Conservation (phyloP, 2,113 vertebrate species). For the Axis porcinus region DNA sequence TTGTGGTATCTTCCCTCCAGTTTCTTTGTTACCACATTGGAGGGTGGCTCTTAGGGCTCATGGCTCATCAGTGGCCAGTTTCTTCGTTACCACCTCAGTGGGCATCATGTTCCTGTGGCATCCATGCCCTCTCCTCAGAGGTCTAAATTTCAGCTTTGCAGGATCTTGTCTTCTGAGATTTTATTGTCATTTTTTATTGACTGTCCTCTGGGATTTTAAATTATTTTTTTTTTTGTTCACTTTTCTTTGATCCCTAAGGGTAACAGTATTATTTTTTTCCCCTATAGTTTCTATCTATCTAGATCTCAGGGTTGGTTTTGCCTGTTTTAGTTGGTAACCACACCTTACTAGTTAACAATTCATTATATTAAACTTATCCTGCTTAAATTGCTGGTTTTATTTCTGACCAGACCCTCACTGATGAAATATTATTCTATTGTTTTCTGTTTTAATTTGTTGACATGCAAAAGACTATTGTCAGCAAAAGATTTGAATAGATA, state of each 20-base stretch:
- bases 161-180: neutral
- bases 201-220: neutral
- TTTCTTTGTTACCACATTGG: neutral
- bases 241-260: neutral
- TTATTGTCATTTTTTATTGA: neutral
- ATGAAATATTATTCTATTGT: constrained; percentile 8
- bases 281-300: neutral
- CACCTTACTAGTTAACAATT: neutral
- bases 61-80: neutral
- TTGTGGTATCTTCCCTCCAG: neutral
- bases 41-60: neutral
- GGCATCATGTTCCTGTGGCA: neutral
- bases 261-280: neutral
- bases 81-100: neutral
- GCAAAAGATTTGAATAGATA: neutral
- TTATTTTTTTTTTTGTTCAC: neutral
- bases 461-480: neutral
- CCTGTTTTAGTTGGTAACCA: neutral
- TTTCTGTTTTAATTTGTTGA: constrained; percentile 3
- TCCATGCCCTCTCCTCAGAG: neutral
- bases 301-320: neutral
- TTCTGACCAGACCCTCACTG: neutral
- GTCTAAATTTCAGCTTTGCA: neutral
- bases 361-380: neutral
- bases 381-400: neutral